A percentile compares a stretch with the other conserved stretches of the same genome.
These are phyloP conservation scores for Sebastes itinus DNA, from an alignment of 2,797 vertebrate genomes.

Conservation along the genomic window DNA sequence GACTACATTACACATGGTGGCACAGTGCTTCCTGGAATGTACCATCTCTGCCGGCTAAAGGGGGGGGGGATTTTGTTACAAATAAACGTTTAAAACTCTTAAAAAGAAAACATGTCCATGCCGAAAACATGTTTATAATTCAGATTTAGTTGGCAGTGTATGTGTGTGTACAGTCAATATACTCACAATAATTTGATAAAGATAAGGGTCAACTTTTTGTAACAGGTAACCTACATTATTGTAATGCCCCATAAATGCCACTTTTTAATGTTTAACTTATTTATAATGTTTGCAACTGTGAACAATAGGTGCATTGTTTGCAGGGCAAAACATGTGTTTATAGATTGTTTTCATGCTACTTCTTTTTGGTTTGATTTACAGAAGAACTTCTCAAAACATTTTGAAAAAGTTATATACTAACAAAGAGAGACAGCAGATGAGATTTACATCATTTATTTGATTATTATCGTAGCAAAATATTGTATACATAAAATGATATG, in stretches of 20 bases:
- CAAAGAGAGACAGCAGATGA: too few species aligned
- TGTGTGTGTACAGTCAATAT: background rate
- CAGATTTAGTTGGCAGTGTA: fast-evolving
- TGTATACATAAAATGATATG: too few species aligned
- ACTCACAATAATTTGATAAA: background rate
- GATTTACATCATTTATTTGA: too few species aligned
- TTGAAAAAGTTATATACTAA: too few species aligned
- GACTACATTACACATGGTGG: background rate
- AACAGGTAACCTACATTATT: background rate
- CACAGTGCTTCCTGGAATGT: constrained; percentile 67
- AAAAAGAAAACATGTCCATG: background rate
- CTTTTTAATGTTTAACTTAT: background rate
- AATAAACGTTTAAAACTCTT: background rate
- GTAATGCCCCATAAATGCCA: background rate
- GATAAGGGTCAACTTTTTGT: background rate
- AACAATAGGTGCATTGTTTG: too few species aligned
- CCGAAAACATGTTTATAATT: background rate
- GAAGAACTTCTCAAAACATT: too few species aligned
- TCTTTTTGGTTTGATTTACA: too few species aligned
- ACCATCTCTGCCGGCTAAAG: constrained; percentile 42
- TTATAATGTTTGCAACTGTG: too few species aligned
- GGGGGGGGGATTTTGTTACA: background rate
- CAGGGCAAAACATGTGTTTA: too few species aligned
- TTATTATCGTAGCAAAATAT: too few species aligned
- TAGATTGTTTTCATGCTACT: too few species aligned